Conservation (phyloP, 2,113 vertebrate species). For the Mystacornis crossleyi region DNA sequence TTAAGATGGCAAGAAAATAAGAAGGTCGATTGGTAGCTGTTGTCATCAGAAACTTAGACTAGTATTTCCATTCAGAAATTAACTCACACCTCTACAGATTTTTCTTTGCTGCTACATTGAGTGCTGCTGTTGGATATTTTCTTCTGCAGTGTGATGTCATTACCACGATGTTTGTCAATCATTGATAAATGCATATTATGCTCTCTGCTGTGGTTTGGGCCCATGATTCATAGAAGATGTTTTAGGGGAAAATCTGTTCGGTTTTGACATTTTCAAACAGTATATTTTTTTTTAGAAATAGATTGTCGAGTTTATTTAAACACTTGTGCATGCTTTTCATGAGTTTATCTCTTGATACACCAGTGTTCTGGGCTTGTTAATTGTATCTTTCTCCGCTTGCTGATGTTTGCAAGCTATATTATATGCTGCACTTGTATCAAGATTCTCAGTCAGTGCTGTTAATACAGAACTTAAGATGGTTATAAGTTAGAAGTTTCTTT, state of each 20-base stretch:
- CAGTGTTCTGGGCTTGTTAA: neutral
- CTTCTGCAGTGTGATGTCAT: neutral
- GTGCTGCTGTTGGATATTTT: neutral
- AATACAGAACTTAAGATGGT: neutral
- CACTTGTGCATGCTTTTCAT: neutral
- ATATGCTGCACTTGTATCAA: neutral
- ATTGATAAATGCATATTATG: neutral
- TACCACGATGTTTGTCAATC: neutral
- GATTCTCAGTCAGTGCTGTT: neutral
- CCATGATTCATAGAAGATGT: neutral
- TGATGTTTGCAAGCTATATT: neutral
- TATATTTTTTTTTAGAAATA: neutral
- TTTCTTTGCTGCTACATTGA: neutral
- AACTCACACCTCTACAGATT: neutral
- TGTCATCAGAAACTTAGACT: neutral
- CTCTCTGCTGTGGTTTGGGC: neutral
- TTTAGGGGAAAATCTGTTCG: neutral
- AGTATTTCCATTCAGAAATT: neutral
- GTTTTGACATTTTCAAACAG: neutral
- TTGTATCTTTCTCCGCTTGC: neutral
- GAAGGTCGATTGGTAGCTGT: neutral
- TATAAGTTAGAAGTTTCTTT: neutral
- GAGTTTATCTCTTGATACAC: neutral
- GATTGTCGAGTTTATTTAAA: neutral
- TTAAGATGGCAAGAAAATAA: neutral